These are phyloP conservation scores for Rhinogobio ventralis DNA, from an alignment of 2,797 vertebrate species.

Conservation along the genomic window DNA sequence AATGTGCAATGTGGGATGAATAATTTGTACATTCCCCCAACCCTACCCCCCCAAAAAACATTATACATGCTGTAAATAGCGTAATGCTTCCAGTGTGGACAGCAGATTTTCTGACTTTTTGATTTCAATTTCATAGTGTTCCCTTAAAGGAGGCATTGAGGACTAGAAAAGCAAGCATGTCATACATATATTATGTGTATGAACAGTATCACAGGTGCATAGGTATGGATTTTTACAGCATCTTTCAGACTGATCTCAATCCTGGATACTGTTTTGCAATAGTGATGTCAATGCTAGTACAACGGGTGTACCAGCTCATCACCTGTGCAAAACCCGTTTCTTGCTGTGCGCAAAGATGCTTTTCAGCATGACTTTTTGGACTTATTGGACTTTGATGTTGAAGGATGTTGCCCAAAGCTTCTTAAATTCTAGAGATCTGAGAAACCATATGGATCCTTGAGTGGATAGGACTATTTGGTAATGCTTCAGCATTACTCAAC, in stretches of 20 bases:
- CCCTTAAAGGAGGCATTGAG: not conserved
- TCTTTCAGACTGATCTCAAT: not conserved
- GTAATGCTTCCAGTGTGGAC: slow-evolving; percentile 9
- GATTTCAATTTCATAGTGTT: not conserved
- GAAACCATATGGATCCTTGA: slow-evolving; percentile 2
- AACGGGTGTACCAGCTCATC: not conserved
- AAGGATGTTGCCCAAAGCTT: not conserved
- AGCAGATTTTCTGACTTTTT: not conserved
- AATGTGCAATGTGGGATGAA: not conserved
- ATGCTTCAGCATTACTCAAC: not conserved
- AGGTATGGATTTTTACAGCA: slow-evolving; percentile 11
- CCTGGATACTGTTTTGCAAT: not conserved
- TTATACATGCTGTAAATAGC: not conserved
- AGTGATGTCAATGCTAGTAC: not conserved
- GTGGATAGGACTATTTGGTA: not conserved
- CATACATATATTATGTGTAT: not conserved
- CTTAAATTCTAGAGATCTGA: not conserved
- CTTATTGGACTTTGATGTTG: not conserved
- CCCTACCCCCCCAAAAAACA: not conserved
- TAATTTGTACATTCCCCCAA: not conserved
- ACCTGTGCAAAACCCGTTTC: not conserved
- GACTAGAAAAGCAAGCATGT: not conserved
- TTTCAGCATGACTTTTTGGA: not conserved
- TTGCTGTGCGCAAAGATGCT: not conserved
- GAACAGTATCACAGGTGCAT: not conserved